Base-by-base conservation (phyloP, 2,113 vertebrate species). In the Ammodytes marinus region DNA sequence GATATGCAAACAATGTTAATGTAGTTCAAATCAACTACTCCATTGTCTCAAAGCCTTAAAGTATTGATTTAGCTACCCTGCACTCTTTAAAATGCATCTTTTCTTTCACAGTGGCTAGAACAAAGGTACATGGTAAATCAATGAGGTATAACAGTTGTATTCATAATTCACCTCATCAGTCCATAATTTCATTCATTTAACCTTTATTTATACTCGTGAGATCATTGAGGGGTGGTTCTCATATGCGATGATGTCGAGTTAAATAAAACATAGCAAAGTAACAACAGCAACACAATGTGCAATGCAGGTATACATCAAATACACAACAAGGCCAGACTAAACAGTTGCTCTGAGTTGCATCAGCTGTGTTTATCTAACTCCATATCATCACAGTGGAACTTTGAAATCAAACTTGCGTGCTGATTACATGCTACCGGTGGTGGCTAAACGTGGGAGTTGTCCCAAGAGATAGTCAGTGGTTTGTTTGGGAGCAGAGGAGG, bases 341-440 rank as follows among this genome's bases (percentile, higher is more conserved):
- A 90, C 89, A 89, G 77, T 90, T 89, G 66, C 86, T 76, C 66
- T n/a, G 73, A 12, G 74, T 91, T 91, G 83, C 90, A 86, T 92
- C 86, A 88, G 86, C 85, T 68, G 69, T 89, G 72, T 86, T 84
- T 88, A 77, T 76, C 54, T 69, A 15, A 61, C 74, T 75, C 45
- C 71, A 11, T 87, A 82, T 90, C 85, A 89, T 90, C 85, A 86
- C 27, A 43, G 74, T 46, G 58, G 46, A 66, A 63, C 52, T 84
- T 27, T 27, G 27, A 76, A 91, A 91, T 91, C 87, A 74, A 86
- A 83, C 72, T 83, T 52, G 79, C 61, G 63, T 69, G 64, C 57
- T 85, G 86, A 91, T 91, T 92, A 91, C 58, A 89, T 85, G 77
- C 79, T 59, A 19, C 17, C n/a, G 50, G 11, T 27, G 50, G 11